A percentile compares a stretch with the other conserved stretches of the same genome.
phyloP scores from a whole-genome alignment of 2,113 vertebrate genomes.

The Tetrao urogallus region DNA sequence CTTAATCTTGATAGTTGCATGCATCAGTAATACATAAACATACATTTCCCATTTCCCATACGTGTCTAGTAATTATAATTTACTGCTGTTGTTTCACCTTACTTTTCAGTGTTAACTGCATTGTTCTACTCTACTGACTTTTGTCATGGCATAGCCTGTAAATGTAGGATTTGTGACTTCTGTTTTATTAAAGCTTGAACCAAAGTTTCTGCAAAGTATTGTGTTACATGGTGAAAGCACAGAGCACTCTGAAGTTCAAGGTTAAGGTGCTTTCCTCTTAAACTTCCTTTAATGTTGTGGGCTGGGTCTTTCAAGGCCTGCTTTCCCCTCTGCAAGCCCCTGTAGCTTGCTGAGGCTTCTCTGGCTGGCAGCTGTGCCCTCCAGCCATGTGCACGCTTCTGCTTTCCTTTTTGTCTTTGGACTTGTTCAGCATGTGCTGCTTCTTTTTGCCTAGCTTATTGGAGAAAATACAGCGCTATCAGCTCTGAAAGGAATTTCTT shows the following conservation, averaged over 20 bases:
- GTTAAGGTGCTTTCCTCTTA: neutral
- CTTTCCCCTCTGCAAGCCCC: neutral
- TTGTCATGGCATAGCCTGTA: neutral
- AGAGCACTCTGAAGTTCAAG: neutral
- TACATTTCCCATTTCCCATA: neutral
- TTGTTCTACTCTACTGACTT: neutral
- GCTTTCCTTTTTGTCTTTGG: neutral
- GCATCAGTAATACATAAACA: neutral
- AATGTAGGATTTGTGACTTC: neutral
- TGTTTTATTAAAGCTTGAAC: neutral
- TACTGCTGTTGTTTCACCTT: neutral
- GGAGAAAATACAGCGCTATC: neutral
- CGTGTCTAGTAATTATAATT: neutral
- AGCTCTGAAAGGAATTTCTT: rapidly evolving
- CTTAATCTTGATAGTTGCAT: neutral
- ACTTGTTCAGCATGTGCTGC: rapidly evolving
- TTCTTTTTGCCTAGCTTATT: neutral
- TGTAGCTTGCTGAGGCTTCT: neutral
- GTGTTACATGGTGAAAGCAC: neutral
- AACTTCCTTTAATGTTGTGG: neutral
- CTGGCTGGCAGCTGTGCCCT: neutral
- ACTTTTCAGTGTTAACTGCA: neutral
- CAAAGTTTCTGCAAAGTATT: neutral
- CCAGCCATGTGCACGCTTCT: neutral
- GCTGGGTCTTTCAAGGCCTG: neutral